Evolutionary conservation across 2,888 invertebrate genomes (phyloP), one percentile per base, ranked within the genome.

Genomic region (Clusia tigrina): DNA sequence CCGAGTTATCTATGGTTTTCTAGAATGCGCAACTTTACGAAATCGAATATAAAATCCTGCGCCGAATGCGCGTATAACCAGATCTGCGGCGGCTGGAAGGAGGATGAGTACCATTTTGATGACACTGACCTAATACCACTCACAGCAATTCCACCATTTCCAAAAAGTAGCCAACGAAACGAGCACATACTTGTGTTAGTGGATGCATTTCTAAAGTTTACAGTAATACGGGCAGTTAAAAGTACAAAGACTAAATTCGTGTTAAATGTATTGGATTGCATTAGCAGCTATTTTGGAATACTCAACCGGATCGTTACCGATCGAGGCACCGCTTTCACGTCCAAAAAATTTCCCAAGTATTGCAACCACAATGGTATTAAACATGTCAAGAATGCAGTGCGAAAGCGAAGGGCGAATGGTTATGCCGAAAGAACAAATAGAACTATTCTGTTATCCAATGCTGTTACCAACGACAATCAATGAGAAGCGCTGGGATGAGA

Each of bases 1-100:
- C 25, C 63, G 15, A 69, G 72, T 38, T 66, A 69, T 10, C 84
- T 80, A 67, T 85, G 81, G 81, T 84, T 84, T 63, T 73, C 77
- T 0, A 71, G 73, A 3, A 80, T 83, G 81, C 67, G 70, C 25
- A 58, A 67, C 2, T 82, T 79, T 55, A 76, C 82, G 1, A 74
- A 77, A 53, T 71, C 78, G 55, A 83, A 84, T 62, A 78, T 84
- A 2, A 60, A 56, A 5, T 25, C 60, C 15, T 67, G 65, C 20
- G 57, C 65, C 2, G 56, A 42, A 3, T 85, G 83, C 62, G 55
- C 81, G 1, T 80, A 78, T 56, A 71, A 74, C 23, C 82, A 83
- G 66, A 53, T 20, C 5, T 22, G 20, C 3, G 22, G 48, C 23
- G 62, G 58, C 3, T 24, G 24, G 56, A 23, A 23, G 15, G 54